Evolutionary conservation across 2,113 vertebrate genomes (phyloP).

Genomic region (Eira barbara): DNA sequence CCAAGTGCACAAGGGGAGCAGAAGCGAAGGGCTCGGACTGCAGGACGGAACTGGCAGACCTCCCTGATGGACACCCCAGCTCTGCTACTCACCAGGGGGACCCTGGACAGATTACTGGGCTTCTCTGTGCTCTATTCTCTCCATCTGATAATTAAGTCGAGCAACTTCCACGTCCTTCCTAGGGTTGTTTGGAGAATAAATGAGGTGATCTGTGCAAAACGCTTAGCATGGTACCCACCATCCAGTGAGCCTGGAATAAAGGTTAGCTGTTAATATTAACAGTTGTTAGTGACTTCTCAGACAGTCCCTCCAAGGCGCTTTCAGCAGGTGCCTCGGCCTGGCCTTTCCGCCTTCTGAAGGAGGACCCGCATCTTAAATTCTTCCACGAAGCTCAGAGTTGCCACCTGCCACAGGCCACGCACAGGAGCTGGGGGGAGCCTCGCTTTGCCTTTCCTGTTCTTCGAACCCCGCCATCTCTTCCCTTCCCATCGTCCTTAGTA

Average conservation of each 20-base stretch:
- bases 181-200: neutral
- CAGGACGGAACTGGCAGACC: neutral
- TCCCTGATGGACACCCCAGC: rapidly evolving
- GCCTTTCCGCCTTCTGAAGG: neutral
- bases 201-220: neutral
- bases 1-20: rapidly evolving
- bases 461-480: neutral
- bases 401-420: no score
- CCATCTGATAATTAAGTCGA: neutral
- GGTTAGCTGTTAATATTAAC: neutral
- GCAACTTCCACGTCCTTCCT: rapidly evolving
- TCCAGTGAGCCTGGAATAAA: rapidly evolving
- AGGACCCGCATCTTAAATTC: neutral
- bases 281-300: neutral
- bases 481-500: no score
- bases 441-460: neutral
- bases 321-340: rapidly evolving
- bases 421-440: neutral
- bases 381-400: neutral
- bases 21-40: rapidly evolving
- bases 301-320: rapidly evolving
- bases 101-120: neutral
- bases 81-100: rapidly evolving
- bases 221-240: neutral
- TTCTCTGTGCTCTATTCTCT: neutral